phyloP scores from a whole-genome alignment of 2,113 vertebrate genomes.

The Callorhinus ursinus region DNA sequence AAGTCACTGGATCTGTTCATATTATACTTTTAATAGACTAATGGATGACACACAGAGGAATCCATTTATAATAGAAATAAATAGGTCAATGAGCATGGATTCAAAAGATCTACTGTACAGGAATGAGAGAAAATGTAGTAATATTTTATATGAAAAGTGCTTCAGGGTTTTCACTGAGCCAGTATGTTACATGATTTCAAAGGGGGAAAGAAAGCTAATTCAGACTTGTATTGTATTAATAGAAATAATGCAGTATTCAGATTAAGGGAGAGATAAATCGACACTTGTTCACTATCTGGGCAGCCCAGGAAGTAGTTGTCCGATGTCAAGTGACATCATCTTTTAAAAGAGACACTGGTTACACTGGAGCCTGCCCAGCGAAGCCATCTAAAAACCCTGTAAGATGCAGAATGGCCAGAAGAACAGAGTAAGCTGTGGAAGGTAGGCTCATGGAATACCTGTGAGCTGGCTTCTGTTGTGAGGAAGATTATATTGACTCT shows the following conservation, averaged over 20 bases:
- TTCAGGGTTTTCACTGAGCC: conserved; percentile 15
- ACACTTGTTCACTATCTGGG: background rate
- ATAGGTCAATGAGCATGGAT: background rate
- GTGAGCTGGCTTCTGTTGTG: background rate
- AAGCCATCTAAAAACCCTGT: background rate
- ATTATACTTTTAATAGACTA: background rate
- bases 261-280: background rate
- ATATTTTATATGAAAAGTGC: conserved; percentile 26
- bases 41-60: conserved; percentile 46
- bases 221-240: background rate
- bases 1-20: background rate
- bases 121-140: background rate
- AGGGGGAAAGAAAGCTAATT: background rate
- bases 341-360: background rate
- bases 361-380: background rate
- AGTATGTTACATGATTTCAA: background rate
- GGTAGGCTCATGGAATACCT: background rate
- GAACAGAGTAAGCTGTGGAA: background rate
- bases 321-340: background rate
- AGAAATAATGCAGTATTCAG: background rate
- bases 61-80: conserved; percentile 42
- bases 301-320: background rate
- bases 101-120: background rate
- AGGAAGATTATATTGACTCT: background rate
- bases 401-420: background rate